These are phyloP conservation scores for Parnassius orleans DNA, from an alignment of 2,888 invertebrate genomes.

Conservation along the genomic window DNA sequence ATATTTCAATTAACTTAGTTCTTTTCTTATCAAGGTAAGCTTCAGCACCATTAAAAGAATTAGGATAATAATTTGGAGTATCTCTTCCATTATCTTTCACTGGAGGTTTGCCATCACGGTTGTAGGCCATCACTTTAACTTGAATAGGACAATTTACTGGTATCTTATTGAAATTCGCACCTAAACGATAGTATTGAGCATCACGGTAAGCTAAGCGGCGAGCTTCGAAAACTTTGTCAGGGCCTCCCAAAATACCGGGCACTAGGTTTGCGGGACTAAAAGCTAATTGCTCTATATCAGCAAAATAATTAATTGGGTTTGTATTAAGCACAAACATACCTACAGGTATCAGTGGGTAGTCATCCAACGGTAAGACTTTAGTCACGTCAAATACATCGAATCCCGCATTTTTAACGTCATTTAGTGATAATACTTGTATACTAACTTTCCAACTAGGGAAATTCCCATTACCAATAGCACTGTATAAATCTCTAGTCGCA, in stretches of 20 bases:
- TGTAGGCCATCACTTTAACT: conserved; percentile 84
- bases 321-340: conserved; percentile 91
- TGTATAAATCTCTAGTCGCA: conserved; percentile 90
- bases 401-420: conserved; percentile 86
- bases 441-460: conserved; percentile 88
- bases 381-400: conserved; percentile 96
- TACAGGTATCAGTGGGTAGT: conserved; percentile 90
- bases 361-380: conserved; percentile 88
- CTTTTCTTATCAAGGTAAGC: conserved; percentile 81
- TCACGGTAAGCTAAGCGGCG: conserved; percentile 92
- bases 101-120: conserved; percentile 91
- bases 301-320: conserved; percentile 94
- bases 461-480: conserved; percentile 87
- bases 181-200: conserved; percentile 91
- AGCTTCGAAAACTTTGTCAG: conserved; percentile 93
- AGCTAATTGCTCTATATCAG: conserved; percentile 94
- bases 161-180: conserved; percentile 93
- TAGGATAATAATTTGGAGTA: conserved; percentile 96
- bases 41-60: conserved; percentile 93
- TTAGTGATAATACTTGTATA: conserved; percentile 90
- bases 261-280: conserved; percentile 93
- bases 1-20: conserved; percentile 73
- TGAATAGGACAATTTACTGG: conserved; percentile 96
- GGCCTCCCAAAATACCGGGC: conserved; percentile 93
- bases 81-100: conserved; percentile 89